phyloP scores from a whole-genome alignment of 2,888 invertebrate genomes.

The Anoplius nigerrimus region DNA sequence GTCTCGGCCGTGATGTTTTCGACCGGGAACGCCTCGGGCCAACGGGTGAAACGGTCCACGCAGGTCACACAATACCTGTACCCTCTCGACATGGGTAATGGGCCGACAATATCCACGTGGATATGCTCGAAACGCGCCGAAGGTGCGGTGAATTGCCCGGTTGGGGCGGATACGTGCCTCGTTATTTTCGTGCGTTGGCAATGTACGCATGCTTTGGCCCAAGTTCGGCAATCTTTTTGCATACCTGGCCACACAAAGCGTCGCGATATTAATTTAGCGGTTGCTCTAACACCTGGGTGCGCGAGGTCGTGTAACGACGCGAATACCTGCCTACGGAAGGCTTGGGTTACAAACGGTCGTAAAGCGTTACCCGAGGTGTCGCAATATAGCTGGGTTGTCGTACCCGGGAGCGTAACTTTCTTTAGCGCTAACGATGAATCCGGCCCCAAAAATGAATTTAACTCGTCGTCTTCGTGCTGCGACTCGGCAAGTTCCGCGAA shows the following conservation, averaged over 20 bases:
- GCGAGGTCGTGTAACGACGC: conserved; percentile 43
- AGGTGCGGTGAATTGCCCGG: conserved; percentile 52
- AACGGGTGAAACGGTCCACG: conserved; percentile 56
- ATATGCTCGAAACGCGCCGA: conserved; percentile 59
- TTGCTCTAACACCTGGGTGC: conserved; percentile 46
- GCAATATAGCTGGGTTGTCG: not conserved
- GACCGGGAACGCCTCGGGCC: conserved; percentile 45
- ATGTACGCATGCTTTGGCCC: conserved; percentile 57
- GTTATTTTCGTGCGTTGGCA: conserved; percentile 65
- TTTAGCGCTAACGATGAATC: not conserved
- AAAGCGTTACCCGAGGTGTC: not conserved
- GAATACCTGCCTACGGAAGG: not conserved
- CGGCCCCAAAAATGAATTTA: not conserved
- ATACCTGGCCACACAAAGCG: conserved; percentile 67
- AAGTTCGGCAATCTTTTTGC: conserved; percentile 56
- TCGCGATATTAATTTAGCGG: conserved; percentile 51
- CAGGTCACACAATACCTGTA: conserved; percentile 65
- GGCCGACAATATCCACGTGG: too few species aligned
- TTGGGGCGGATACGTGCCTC: conserved; percentile 57
- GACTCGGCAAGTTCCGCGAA: not conserved
- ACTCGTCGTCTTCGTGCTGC: not conserved
- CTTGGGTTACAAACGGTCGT: not conserved
- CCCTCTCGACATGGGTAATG: conserved; percentile 18
- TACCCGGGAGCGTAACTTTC: not conserved
- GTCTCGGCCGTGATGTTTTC: conserved; percentile 40